These are phyloP conservation scores for Meandrusa payeni DNA, from an alignment of 2,888 invertebrate species.

Conservation along the genomic window DNA sequence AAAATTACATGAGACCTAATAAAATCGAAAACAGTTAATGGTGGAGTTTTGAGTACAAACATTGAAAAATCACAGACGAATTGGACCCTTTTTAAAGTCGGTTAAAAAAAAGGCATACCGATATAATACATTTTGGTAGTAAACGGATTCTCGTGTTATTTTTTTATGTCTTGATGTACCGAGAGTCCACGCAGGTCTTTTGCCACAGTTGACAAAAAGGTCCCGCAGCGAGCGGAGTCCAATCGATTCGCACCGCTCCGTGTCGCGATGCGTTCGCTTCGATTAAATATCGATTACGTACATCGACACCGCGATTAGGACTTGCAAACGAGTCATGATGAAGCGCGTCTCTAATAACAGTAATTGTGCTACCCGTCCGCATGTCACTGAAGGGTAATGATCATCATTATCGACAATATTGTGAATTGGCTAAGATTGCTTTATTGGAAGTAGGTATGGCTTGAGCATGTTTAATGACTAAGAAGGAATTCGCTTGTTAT, in stretches of 20 bases:
- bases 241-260: constrained; percentile 55
- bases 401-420: constrained; percentile 12
- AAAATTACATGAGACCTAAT: too few relatives aligned
- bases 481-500: background rate
- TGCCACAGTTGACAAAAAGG: constrained; percentile 40
- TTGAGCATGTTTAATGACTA: background rate
- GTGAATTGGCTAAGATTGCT: constrained; percentile 4
- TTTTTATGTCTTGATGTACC: constrained; percentile 7
- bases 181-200: constrained; percentile 42
- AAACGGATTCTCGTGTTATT: too few relatives aligned
- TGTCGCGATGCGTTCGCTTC: constrained; percentile 45
- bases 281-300: constrained; percentile 55
- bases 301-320: constrained; percentile 25
- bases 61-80: too few relatives aligned
- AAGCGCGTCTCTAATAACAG: constrained; percentile 15
- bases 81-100: too few relatives aligned
- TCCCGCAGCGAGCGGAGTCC: constrained; percentile 36
- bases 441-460: constrained; percentile 10
- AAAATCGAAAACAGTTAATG: too few relatives aligned
- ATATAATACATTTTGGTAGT: too few relatives aligned
- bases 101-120: too few relatives aligned
- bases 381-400: constrained; percentile 20
- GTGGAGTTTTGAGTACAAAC: too few relatives aligned
- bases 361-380: constrained; percentile 16
- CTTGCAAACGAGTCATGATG: constrained; percentile 11